Percentiles rank a stretch among this genome's conserved stretches.
These are phyloP conservation scores for Myathropa florea DNA, from an alignment of 2,888 invertebrate genomes.

Conservation along the genomic window DNA sequence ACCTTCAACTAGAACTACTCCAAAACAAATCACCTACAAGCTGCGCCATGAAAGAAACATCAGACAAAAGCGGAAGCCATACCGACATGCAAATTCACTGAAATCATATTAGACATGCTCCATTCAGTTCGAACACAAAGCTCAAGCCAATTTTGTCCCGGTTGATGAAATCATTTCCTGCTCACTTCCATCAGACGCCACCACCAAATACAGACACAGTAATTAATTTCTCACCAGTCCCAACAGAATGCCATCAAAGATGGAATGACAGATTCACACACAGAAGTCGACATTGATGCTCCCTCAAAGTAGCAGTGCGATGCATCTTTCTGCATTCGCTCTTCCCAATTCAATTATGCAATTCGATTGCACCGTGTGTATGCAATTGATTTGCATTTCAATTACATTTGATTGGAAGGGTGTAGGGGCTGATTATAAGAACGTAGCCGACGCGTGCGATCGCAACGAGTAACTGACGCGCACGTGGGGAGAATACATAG, in stretches of 20 bases:
- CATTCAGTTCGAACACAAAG: slow-evolving; percentile 49
- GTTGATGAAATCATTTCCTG: slow-evolving; percentile 69
- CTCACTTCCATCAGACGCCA: slow-evolving; percentile 55
- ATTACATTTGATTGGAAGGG: slow-evolving; percentile 33
- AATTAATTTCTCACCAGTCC: slow-evolving; percentile 62
- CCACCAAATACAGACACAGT: slow-evolving; percentile 40
- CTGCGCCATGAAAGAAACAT: slow-evolving; percentile 24
- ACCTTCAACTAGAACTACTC: slow-evolving; percentile 9
- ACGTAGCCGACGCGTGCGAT: slow-evolving; percentile 26
- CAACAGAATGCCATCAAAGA: not conserved
- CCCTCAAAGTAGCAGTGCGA: slow-evolving; percentile 35
- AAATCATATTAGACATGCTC: slow-evolving; percentile 41
- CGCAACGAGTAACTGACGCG: slow-evolving; percentile 8
- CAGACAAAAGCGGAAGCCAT: slow-evolving; percentile 39
- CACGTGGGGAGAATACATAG: slow-evolving; percentile 49
- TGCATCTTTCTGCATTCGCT: slow-evolving; percentile 59
- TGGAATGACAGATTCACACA: slow-evolving; percentile 46
- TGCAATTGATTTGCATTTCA: slow-evolving; percentile 58
- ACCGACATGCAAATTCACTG: slow-evolving; percentile 45
- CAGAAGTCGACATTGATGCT: slow-evolving; percentile 56
- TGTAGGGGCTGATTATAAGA: slow-evolving; percentile 11
- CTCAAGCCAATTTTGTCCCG: slow-evolving; percentile 49
- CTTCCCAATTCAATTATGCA: slow-evolving; percentile 63
- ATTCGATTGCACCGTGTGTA: slow-evolving; percentile 53
- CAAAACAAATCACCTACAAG: not conserved